Evolutionary conservation across 2,888 invertebrate species (phyloP).

Genomic region (Cryptops parisi): DNA sequence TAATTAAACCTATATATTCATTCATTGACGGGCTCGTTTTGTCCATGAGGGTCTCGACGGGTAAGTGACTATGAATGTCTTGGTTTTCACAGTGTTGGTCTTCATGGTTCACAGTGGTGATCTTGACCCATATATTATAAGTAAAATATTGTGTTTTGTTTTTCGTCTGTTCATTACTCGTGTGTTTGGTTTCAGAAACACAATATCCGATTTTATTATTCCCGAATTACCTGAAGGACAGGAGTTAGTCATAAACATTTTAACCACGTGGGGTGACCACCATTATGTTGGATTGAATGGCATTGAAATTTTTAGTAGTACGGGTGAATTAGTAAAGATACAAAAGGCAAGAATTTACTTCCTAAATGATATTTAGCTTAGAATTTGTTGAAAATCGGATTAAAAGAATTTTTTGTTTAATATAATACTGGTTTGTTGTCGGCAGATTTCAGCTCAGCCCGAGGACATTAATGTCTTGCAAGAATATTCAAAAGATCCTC

Average conservation of each 20-base stretch:
- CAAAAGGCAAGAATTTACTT: slow-evolving; percentile 40
- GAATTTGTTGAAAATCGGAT: not conserved
- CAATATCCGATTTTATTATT: slow-evolving; percentile 42
- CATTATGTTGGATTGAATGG: slow-evolving; percentile 65
- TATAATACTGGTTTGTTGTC: not conserved
- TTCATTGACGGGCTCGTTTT: too few species aligned
- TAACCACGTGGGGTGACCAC: slow-evolving; percentile 63
- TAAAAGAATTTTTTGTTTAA: not conserved
- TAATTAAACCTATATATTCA: too few species aligned
- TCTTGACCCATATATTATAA: too few species aligned
- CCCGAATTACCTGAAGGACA: slow-evolving; percentile 60
- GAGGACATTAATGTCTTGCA: slow-evolving; percentile 48
- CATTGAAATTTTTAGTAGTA: slow-evolving; percentile 52
- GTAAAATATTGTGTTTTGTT: too few species aligned
- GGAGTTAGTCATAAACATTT: slow-evolving; percentile 49
- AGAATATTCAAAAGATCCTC: slow-evolving; percentile 48
- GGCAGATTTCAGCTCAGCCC: slow-evolving; percentile 41
- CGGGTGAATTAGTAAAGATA: slow-evolving; percentile 44
- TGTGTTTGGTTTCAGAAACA: too few species aligned
- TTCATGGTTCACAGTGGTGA: too few species aligned
- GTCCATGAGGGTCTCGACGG: too few species aligned
- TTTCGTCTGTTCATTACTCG: too few species aligned
- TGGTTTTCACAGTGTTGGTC: too few species aligned
- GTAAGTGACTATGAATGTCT: too few species aligned
- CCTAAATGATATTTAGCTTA: not conserved